Evolutionary conservation across 1,140 invertebrate species (phyloP).

Genomic region (Sitophilus oryzae): DNA sequence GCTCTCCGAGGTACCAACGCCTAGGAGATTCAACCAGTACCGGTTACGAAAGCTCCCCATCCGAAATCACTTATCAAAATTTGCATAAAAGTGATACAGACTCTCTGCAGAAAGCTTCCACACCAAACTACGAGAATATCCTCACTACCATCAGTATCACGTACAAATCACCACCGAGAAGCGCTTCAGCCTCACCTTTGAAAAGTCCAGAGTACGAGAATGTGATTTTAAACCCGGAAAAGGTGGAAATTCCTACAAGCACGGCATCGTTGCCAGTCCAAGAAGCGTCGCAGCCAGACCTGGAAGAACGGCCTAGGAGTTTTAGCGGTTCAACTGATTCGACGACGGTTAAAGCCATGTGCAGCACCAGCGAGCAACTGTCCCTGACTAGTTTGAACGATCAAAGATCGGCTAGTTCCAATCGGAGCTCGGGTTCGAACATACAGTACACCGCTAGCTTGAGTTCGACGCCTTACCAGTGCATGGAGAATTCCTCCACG

Average conservation of each 20-base stretch:
- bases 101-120: constrained; percentile 34
- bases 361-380: constrained; percentile 33
- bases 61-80: constrained; percentile 26
- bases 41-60: constrained; percentile 25
- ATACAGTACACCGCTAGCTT: constrained; percentile 34
- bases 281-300: constrained; percentile 48
- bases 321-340: constrained; percentile 32
- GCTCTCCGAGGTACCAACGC: constrained; percentile 36
- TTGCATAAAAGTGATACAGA: constrained; percentile 8
- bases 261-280: constrained; percentile 51
- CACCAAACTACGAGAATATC: constrained; percentile 44
- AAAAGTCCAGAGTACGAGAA: constrained; percentile 47
- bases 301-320: constrained; percentile 36
- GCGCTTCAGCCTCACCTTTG: constrained; percentile 24
- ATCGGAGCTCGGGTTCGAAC: constrained; percentile 32
- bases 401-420: constrained; percentile 30
- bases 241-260: constrained; percentile 47
- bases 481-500: constrained; percentile 31
- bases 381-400: constrained; percentile 29
- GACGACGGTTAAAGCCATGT: constrained; percentile 32
- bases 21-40: constrained; percentile 38
- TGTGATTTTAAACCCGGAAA: constrained; percentile 48
- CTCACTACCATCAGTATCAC: constrained; percentile 62
- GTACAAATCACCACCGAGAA: constrained; percentile 52
- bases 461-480: constrained; percentile 30